phyloP scores from a whole-genome alignment of 2,113 vertebrate genomes.

The Oryzias javanicus region DNA sequence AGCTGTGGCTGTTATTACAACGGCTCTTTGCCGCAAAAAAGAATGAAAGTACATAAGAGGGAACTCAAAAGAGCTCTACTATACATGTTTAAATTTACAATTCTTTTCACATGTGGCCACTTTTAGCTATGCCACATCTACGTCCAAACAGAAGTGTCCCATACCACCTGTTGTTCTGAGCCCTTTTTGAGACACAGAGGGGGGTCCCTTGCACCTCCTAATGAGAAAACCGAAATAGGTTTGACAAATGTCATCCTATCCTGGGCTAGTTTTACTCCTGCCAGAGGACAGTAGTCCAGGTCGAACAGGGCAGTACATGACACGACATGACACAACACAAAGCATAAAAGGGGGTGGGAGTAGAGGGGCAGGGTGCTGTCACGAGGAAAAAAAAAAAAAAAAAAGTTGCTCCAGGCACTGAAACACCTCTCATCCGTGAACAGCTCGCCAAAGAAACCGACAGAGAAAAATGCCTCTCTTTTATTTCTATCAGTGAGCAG shows the following conservation, averaged over 20 bases:
- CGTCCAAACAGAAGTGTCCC: constrained; percentile 51
- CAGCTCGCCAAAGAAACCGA: constrained; percentile 12
- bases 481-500: neutral
- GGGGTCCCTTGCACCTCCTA: constrained; percentile 65
- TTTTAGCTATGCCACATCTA: constrained; percentile 54
- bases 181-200: constrained; percentile 41
- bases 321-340: constrained; percentile 62
- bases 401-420: constrained; percentile 27
- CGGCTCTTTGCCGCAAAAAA: constrained; percentile 1
- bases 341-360: constrained; percentile 45
- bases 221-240: constrained; percentile 71
- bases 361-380: constrained; percentile 32
- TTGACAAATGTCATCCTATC: constrained; percentile 62
- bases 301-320: constrained; percentile 58
- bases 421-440: constrained; percentile 40
- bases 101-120: constrained; percentile 36
- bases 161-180: constrained; percentile 49
- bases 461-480: constrained; percentile 1
- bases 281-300: constrained; percentile 44
- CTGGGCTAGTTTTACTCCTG: constrained; percentile 37
- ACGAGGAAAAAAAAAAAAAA: constrained; percentile 20
- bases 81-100: constrained; percentile 7
- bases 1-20: constrained; percentile 10
- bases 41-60: constrained; percentile 19
- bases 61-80: constrained; percentile 3